Conservation (phyloP, 2,797 vertebrate species). For the Gambelia wislizenii region DNA sequence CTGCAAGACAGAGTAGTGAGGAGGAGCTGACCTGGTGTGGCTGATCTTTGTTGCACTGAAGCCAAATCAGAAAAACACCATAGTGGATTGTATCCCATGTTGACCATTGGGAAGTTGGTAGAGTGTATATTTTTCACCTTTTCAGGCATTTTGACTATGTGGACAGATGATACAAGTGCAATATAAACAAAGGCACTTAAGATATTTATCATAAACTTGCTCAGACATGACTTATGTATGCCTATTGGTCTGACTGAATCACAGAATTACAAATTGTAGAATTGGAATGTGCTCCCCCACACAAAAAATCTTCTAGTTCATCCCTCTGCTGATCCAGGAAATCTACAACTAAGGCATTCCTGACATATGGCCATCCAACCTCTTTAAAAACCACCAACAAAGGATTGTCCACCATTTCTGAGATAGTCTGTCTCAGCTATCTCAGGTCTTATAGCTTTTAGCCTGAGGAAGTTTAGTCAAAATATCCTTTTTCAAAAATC, state of each 20-base stretch:
- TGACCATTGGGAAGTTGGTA: background rate
- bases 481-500: too few species aligned
- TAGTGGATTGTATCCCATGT: background rate
- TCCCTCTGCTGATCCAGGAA: too few species aligned
- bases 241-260: background rate
- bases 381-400: too few species aligned
- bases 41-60: background rate
- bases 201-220: background rate
- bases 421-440: too few species aligned
- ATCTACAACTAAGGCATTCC: too few species aligned
- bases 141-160: background rate
- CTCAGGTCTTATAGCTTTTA: too few species aligned
- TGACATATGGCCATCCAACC: too few species aligned
- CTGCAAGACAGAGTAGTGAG: background rate
- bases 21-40: background rate
- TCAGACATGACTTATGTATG: background rate
- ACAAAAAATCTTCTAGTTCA: too few species aligned
- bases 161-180: background rate
- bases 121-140: background rate
- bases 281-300: too few species aligned
- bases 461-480: too few species aligned
- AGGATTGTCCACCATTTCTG: too few species aligned
- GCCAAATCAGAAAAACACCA: background rate
- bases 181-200: background rate
- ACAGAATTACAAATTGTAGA: too few species aligned